A percentile compares a stretch with the other conserved stretches of the same genome.
These are phyloP conservation scores for Tuberolachnus salignus DNA, from an alignment of 2,888 invertebrate species.

Conservation along the genomic window DNA sequence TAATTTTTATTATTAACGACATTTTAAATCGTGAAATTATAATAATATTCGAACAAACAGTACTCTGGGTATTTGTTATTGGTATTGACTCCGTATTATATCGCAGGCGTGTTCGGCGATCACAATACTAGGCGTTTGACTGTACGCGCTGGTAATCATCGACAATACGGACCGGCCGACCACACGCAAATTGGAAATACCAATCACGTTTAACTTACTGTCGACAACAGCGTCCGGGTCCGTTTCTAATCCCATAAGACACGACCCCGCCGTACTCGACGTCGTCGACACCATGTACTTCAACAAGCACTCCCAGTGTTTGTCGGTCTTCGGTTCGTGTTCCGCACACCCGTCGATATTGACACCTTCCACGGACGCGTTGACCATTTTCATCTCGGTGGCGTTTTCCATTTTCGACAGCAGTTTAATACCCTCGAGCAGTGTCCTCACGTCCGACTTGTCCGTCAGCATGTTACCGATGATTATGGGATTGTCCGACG, in stretches of 20 bases:
- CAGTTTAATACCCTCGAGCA: slow-evolving; percentile 51
- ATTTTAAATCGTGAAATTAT: neutral
- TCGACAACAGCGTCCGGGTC: slow-evolving; percentile 58
- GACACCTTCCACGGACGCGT: slow-evolving; percentile 31
- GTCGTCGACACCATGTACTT: slow-evolving; percentile 58
- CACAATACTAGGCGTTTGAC: slow-evolving; percentile 36
- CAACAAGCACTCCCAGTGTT: slow-evolving; percentile 58
- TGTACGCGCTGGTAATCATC: slow-evolving; percentile 54
- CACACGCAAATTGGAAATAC: slow-evolving; percentile 50
- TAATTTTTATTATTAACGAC: too few relatives aligned
- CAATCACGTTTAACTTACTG: slow-evolving; percentile 57
- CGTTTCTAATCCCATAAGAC: slow-evolving; percentile 58
- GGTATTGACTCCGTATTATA: slow-evolving; percentile 37
- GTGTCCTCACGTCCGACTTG: slow-evolving; percentile 53
- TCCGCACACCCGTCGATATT: slow-evolving; percentile 43
- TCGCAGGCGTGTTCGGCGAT: slow-evolving; percentile 39
- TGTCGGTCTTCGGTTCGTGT: slow-evolving; percentile 9
- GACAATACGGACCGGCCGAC: slow-evolving; percentile 51
- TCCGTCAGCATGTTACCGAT: slow-evolving; percentile 57
- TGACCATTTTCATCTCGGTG: slow-evolving; percentile 25
- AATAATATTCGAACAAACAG: neutral
- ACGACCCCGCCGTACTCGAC: slow-evolving; percentile 58
- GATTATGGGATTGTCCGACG: slow-evolving; percentile 57
- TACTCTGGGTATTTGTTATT: neutral
- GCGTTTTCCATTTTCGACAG: slow-evolving; percentile 34